Evolutionary conservation across 2,113 vertebrate genomes (phyloP).

Genomic region (Pollachius pollachius): DNA sequence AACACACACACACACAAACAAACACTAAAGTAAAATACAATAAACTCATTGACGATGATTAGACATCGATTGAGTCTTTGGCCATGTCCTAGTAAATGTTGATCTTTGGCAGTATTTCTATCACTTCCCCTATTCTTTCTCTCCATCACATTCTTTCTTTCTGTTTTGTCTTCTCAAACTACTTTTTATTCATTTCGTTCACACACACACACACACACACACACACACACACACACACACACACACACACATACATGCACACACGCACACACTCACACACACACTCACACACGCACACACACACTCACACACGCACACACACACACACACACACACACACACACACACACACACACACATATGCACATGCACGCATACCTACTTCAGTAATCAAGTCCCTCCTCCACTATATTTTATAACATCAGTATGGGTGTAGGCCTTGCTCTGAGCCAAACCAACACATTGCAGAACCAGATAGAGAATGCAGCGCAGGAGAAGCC

Average conservation of each 20-base stretch:
- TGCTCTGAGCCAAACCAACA: slow-evolving; percentile 47
- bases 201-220: not conserved
- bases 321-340: not conserved
- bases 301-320: too few species aligned
- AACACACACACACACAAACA: too few species aligned
- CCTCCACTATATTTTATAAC: slow-evolving; percentile 29
- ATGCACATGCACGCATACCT: slow-evolving; percentile 8
- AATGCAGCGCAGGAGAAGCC: not conserved
- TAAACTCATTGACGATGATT: too few species aligned
- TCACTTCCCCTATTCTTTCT: too few species aligned
- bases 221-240: slow-evolving; percentile 13
- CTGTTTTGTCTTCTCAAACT: too few species aligned
- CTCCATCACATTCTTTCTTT: too few species aligned
- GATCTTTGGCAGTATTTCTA: too few species aligned
- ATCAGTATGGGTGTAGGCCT: slow-evolving; percentile 37
- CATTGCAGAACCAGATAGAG: slow-evolving; percentile 35
- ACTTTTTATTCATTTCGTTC: too few species aligned
- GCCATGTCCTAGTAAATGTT: too few species aligned
- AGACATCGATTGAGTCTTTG: too few species aligned
- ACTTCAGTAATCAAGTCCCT: slow-evolving; percentile 32
- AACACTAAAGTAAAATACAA: too few species aligned
- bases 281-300: not conserved
- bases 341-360: not conserved
- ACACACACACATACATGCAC: not conserved
- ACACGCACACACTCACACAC: not conserved